These are phyloP conservation scores for Napeogenes sylphis DNA, from an alignment of 2,888 invertebrate genomes.

Conservation along the genomic window DNA sequence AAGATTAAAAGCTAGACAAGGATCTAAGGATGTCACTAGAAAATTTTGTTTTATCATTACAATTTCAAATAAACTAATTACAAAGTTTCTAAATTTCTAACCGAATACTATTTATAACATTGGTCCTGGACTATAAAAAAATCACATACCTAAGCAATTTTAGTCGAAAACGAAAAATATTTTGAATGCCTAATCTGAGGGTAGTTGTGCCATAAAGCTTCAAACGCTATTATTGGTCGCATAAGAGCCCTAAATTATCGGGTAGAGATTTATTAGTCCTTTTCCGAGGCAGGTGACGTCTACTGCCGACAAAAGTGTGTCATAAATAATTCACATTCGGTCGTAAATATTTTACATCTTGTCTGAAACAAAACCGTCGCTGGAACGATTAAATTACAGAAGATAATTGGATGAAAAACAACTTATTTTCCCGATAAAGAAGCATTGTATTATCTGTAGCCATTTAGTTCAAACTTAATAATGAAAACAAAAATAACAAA, in stretches of 20 bases:
- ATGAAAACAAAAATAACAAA: too few relatives aligned
- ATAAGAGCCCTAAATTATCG: constrained; percentile 64
- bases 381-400: constrained; percentile 14
- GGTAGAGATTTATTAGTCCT: constrained; percentile 49
- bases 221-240: constrained; percentile 34
- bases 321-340: constrained; percentile 33
- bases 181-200: too few relatives aligned
- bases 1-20: constrained; percentile 22
- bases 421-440: neutral
- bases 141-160: too few relatives aligned
- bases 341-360: constrained; percentile 32
- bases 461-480: too few relatives aligned
- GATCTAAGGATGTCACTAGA: constrained; percentile 11
- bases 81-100: too few relatives aligned
- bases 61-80: too few relatives aligned
- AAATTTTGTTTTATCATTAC: neutral
- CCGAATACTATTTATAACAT: too few relatives aligned
- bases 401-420: constrained; percentile 16
- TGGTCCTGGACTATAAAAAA: too few relatives aligned
- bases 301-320: constrained; percentile 26
- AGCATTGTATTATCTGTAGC: too few relatives aligned
- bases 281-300: constrained; percentile 44
- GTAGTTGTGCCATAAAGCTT: neutral
- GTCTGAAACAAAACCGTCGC: constrained; percentile 15
- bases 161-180: neutral